Percentiles rank a stretch among this genome's conserved stretches.
Evolutionary conservation across 2,113 vertebrate species (phyloP).

Genomic region (Nannobrachium achirus): DNA sequence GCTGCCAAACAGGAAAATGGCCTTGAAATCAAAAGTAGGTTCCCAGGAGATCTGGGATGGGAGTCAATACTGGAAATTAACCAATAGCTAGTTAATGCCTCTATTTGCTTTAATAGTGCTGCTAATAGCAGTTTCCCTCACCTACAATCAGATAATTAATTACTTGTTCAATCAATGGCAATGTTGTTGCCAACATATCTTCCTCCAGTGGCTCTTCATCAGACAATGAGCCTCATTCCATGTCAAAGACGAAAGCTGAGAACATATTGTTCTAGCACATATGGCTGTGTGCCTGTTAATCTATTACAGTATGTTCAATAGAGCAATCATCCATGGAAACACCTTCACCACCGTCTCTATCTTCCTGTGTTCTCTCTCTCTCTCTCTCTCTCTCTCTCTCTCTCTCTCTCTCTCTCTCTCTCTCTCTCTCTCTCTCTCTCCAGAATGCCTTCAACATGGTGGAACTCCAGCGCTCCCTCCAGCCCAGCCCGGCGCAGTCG

Average conservation of each 20-base stretch:
- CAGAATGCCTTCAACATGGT: slow-evolving; percentile 90
- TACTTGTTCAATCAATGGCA: slow-evolving; percentile 67
- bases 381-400: neutral
- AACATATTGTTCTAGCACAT: slow-evolving; percentile 19
- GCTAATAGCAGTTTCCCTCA: slow-evolving; percentile 43
- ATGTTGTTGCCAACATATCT: slow-evolving; percentile 51
- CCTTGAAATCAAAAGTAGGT: neutral
- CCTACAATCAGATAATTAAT: slow-evolving; percentile 73
- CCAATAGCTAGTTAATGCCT: slow-evolving; percentile 49
- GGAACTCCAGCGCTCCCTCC: slow-evolving; percentile 87
- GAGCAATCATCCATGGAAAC: too few relatives aligned
- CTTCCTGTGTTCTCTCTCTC: neutral
- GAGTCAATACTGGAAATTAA: slow-evolving; percentile 62
- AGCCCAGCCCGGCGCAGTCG: slow-evolving; percentile 81
- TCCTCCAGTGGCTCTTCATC: slow-evolving; percentile 37
- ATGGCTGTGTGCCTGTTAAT: slow-evolving; percentile 41
- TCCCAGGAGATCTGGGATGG: slow-evolving; percentile 34
- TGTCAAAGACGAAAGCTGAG: slow-evolving; percentile 43
- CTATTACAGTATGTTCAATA: slow-evolving; percentile 13
- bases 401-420: slow-evolving; percentile 19
- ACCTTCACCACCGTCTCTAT: neutral
- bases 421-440: slow-evolving; percentile 19
- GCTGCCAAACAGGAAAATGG: too few relatives aligned
- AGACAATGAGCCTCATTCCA: slow-evolving; percentile 46
- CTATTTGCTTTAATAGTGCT: slow-evolving; percentile 52